Conservation (phyloP, 64 coral and sea anemone genomes). For the Porites lutea region DNA sequence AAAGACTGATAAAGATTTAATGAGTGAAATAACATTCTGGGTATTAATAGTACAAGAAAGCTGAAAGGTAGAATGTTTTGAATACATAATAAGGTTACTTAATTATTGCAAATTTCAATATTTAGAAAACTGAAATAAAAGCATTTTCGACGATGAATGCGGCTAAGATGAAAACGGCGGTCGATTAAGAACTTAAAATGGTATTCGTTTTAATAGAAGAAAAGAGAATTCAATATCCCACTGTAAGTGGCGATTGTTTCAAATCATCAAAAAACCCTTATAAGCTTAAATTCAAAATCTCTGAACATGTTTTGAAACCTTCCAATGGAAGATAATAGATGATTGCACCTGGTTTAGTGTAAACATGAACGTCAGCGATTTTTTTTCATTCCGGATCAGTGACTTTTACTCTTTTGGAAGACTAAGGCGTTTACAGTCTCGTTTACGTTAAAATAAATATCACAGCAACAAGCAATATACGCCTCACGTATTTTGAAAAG, state of each 20-base stretch:
- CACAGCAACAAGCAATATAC: conserved; percentile 26
- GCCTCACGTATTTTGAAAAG: conserved; percentile 44
- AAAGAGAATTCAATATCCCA: not conserved
- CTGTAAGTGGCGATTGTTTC: not conserved
- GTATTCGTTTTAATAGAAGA: not conserved
- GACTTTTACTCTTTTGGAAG: not conserved
- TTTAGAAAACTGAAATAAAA: not conserved
- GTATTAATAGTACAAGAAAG: not conserved
- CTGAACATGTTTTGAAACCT: not conserved
- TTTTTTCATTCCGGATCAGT: not conserved
- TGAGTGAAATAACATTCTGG: not conserved
- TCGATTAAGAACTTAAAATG: not conserved
- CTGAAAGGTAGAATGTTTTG: not conserved
- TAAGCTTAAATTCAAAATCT: not conserved
- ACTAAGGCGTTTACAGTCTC: not conserved
- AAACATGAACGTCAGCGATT: not conserved
- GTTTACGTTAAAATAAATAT: conserved; percentile 41
- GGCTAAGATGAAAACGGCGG: not conserved
- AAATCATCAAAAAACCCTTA: not conserved
- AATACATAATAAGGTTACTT: not conserved
- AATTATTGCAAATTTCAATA: conserved; percentile 15
- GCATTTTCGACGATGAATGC: not conserved
- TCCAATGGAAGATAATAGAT: not conserved
- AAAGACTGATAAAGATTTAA: conserved; percentile 8
- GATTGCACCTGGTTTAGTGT: conserved; percentile 2